Conservation (phyloP, 2,888 invertebrate species). For the Falcaria lacertinaria region DNA sequence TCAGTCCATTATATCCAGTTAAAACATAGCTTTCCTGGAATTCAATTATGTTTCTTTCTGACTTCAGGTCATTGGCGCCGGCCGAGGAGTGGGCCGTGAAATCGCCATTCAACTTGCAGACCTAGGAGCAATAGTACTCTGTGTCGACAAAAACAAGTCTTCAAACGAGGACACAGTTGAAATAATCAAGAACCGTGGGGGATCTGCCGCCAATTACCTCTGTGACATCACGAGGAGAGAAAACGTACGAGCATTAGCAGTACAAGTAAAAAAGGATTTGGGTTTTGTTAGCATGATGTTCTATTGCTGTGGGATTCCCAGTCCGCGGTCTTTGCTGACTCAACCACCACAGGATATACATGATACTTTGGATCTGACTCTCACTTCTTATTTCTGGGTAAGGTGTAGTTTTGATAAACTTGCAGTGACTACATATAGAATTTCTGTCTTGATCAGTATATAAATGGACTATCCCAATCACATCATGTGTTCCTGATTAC, state of each 20-base stretch:
- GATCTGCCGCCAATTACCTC: slow-evolving; percentile 68
- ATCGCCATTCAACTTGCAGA: slow-evolving; percentile 80
- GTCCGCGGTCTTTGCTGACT: slow-evolving; percentile 74
- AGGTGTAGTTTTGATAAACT: slow-evolving; percentile 12
- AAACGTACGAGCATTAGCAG: slow-evolving; percentile 66
- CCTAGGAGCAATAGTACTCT: slow-evolving; percentile 80
- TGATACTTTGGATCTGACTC: slow-evolving; percentile 77
- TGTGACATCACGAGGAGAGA: slow-evolving; percentile 79
- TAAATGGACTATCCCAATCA: too few species aligned
- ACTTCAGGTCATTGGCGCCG: slow-evolving; percentile 84
- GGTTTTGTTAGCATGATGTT: slow-evolving; percentile 81
- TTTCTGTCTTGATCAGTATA: too few species aligned
- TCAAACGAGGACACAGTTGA: slow-evolving; percentile 73
- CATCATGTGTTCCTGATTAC: too few species aligned
- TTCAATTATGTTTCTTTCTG: background rate
- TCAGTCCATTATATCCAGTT: too few species aligned
- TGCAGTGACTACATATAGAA: too few species aligned
- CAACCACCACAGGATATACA: slow-evolving; percentile 75
- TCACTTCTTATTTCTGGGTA: slow-evolving; percentile 83
- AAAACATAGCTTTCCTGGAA: too few species aligned
- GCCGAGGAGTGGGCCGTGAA: slow-evolving; percentile 83
- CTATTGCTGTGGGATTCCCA: slow-evolving; percentile 82
- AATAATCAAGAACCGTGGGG: slow-evolving; percentile 63
- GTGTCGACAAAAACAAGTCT: slow-evolving; percentile 81
- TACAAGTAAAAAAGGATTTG: slow-evolving; percentile 68